Conservation (phyloP, 2,797 vertebrate genomes). For the Molothrus ater region DNA sequence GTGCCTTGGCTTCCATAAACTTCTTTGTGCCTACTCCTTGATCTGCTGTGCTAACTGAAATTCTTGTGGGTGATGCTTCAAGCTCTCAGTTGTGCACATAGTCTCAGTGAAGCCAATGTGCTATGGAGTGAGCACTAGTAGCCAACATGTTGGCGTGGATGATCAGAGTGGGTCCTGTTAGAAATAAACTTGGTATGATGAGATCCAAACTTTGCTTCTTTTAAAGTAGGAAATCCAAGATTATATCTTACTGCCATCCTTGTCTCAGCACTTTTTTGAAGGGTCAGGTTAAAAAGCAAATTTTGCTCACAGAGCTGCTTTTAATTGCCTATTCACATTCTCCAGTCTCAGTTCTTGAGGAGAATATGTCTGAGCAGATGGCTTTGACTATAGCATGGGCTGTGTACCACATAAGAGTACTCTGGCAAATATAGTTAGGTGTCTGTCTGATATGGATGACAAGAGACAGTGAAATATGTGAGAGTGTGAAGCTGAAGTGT, state of each 20-base stretch:
- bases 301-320: conserved; percentile 2
- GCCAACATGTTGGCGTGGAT: neutral
- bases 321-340: conserved; percentile 29
- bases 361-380: conserved; percentile 64
- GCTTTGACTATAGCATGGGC: conserved; percentile 61
- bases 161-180: neutral
- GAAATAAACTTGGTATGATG: neutral
- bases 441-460: conserved; percentile 65
- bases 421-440: conserved; percentile 62
- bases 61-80: neutral
- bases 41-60: neutral
- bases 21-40: neutral
- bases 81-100: neutral
- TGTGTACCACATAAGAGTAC: conserved; percentile 53
- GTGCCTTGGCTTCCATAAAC: neutral
- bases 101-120: neutral
- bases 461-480: conserved; percentile 66
- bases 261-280: neutral
- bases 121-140: neutral
- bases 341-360: conserved; percentile 32
- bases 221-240: neutral
- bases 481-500: conserved; percentile 62
- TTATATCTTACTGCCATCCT: neutral
- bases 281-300: conserved; percentile 10
- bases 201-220: neutral